Base-by-base conservation (phyloP, 1,140 invertebrate species). In the Stegodyphus mimosarum region DNA sequence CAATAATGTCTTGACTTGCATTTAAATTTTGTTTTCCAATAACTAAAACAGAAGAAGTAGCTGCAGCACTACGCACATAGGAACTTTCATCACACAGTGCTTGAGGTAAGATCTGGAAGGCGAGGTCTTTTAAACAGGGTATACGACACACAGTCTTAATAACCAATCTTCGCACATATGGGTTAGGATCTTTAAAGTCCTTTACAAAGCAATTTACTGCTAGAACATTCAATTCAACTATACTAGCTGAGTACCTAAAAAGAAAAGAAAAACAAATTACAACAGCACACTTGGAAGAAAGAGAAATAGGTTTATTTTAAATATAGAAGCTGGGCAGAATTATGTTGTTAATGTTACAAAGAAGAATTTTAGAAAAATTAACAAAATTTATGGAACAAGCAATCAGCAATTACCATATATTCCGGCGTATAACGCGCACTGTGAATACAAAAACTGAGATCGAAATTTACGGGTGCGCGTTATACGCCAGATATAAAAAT, bases 101-200 rank as follows among this genome's bases (percentile, higher is more conserved):
- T 51, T 48, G 48, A 49, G 76, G 75, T 48, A 86, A 11, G n/a
- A 86, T n/a, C 6, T 73, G 67, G 11, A 72, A 72, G 13, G 33
- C 83, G 15, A 73, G 76, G 6, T 86, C 83, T n/a, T 17, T 55
- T 17, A 86, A 70, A 53, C 76, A 78, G 7, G 67, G 75, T 66
- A 86, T 73, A n/a, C 17, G 49, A 50, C 51, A 73, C 10, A 60
- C 18, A 11, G 83, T 86, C 53, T 78, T 78, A 13, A 86, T 73
- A 7, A 78, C 83, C 13, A 86, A 48, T 55, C 50, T 78, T 78
- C 83, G 63, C 5, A 86, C 48, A 48, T 71, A 86, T 52, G 83
- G 83, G 53, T 86, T 86, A n/a, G 83, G 75, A 53, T 86, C 83
- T 73, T 79, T 18, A 72, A 86, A 86, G 73, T 86, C 83, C 66